Percentiles rank a stretch among this genome's conserved stretches.
phyloP scores from a whole-genome alignment of 2,797 vertebrate species.

The Chloroceryle inda region DNA sequence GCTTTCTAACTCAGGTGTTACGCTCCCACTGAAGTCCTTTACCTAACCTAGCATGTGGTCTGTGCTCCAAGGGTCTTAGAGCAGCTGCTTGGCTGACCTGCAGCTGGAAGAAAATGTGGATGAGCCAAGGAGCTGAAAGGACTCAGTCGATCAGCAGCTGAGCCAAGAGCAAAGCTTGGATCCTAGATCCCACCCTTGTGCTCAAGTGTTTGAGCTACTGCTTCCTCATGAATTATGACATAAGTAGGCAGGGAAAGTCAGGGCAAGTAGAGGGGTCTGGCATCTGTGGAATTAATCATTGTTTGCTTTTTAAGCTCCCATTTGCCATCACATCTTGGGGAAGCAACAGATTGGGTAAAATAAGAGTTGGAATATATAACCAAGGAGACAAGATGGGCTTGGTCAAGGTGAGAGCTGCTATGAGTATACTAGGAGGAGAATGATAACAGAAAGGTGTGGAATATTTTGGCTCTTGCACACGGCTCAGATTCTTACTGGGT shows the following conservation, averaged over 20 bases:
- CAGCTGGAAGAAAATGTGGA: neutral
- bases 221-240: neutral
- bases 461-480: neutral
- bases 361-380: neutral
- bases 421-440: neutral
- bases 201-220: neutral
- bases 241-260: neutral
- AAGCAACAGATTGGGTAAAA: neutral
- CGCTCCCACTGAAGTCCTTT: neutral
- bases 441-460: neutral
- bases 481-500: neutral
- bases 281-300: neutral
- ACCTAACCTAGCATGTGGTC: neutral
- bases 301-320: neutral
- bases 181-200: neutral
- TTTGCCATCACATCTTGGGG: rapidly evolving
- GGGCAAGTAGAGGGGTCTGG: neutral
- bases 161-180: neutral
- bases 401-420: neutral
- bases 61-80: neutral
- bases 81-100: neutral
- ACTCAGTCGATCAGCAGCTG: neutral
- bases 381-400: neutral
- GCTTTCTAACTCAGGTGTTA: neutral
- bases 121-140: neutral